phyloP scores from a whole-genome alignment of 1,140 invertebrate genomes.

The Galleria mellonella region DNA sequence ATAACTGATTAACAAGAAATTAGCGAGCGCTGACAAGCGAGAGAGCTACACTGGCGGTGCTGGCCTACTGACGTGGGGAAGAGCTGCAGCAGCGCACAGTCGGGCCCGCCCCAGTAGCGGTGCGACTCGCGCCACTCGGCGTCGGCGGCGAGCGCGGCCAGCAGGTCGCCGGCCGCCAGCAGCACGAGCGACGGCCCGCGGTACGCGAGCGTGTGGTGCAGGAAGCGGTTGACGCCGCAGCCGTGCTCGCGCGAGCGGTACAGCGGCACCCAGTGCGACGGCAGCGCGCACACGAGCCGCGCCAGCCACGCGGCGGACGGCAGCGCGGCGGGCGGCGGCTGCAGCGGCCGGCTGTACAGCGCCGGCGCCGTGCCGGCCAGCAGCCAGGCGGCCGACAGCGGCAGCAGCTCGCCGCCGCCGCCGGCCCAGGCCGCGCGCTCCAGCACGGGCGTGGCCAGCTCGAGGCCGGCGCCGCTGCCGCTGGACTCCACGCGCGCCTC shows the following conservation, averaged over 20 bases:
- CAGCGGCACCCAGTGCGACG: constrained; percentile 88
- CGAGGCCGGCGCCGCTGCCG: constrained; percentile 75
- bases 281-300: constrained; percentile 78
- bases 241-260: constrained; percentile 91
- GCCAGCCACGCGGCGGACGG: constrained; percentile 77
- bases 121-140: constrained; percentile 90
- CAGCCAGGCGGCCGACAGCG: constrained; percentile 86
- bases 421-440: constrained; percentile 61
- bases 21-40: too few species aligned
- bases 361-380: constrained; percentile 83
- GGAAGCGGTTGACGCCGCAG: constrained; percentile 89
- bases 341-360: constrained; percentile 78
- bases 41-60: too few species aligned
- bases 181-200: constrained; percentile 88
- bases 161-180: constrained; percentile 78
- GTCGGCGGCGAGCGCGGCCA: constrained; percentile 86
- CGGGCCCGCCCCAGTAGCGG: constrained; percentile 87
- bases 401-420: constrained; percentile 69
- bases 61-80: constrained; percentile 88
- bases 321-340: constrained; percentile 26
- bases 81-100: constrained; percentile 86
- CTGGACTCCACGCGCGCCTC: constrained; percentile 65
- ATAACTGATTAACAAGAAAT: too few species aligned
- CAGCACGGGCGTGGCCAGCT: constrained; percentile 84
- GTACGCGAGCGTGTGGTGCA: constrained; percentile 91